Evolutionary conservation across 2,888 invertebrate genomes (phyloP), one percentile per base, ranked within the genome.

Genomic region (Venusia cambrica): DNA sequence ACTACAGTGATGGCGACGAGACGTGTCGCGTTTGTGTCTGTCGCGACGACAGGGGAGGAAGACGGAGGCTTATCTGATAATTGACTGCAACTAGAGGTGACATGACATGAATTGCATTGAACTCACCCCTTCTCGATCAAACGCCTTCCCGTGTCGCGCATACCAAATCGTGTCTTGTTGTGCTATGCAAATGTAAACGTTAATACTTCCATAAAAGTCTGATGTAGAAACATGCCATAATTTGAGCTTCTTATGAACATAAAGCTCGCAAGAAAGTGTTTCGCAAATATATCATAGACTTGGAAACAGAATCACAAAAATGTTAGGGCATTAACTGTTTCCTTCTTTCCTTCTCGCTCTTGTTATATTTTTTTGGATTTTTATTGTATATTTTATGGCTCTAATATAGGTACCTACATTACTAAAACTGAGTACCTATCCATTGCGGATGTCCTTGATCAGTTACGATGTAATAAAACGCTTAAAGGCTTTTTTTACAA

Each of bases 41-140:
- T 16, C 17, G 20, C 21, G 36, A 4, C 34, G 28, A 36, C 52
- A 45, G 38, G 29, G 34, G 48, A 45, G 50, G 62, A 64, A 67
- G 61, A 57, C 55, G 62, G 57, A 61, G 48, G 54, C 73, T 77
- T 81, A 80, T 81, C 80, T 75, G 74, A 80, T 81, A 80, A 80
- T 81, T 76, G 76, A 67, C 62, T 74, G 66, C 66, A 71, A 63
- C 57, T 63, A 62, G 60, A 62, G 57, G 58, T 59, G 63, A 63
- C 66, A 52, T 48, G 60, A 51, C 48, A 55, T 57, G 57, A 60
- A 60, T 58, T 57, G 57, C 55, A 55, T 40, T 44, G 37, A 34
- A 41, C 42, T 34, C 46, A 41, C 49, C 49, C 48, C 53, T 45
- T 43, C 41, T 45, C 45, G 14, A 22, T 46, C 38, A 39, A 39